A percentile compares a stretch with the other conserved stretches of the same genome.
Conservation (phyloP, 2,113 vertebrate genomes). For the Tor tambroides region DNA sequence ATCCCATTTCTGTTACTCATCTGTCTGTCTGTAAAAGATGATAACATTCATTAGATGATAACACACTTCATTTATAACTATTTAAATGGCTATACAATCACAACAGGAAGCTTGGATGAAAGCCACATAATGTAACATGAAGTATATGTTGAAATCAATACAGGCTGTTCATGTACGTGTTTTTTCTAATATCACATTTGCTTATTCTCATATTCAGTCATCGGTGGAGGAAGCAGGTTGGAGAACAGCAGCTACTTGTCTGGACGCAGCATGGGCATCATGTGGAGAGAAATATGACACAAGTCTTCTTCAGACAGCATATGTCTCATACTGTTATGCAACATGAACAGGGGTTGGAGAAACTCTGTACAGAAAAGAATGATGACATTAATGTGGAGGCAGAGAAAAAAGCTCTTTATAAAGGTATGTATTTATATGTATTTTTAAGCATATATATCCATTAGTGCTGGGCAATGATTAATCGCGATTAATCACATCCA, state of each 20-base stretch:
- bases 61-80: background rate
- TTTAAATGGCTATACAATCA: background rate
- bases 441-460: too few species aligned
- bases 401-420: background rate
- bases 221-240: conserved; percentile 27
- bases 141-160: background rate
- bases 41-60: background rate
- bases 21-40: background rate
- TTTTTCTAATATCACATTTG: background rate
- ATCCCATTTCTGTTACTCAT: conserved; percentile 10
- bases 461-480: too few species aligned
- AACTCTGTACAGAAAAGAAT: background rate
- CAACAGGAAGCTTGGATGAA: conserved; percentile 7
- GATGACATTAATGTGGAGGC: background rate
- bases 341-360: background rate
- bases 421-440: background rate
- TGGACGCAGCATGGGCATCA: conserved; percentile 33
- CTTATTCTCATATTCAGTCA: background rate
- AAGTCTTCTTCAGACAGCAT: conserved; percentile 41
- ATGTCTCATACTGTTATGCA: conserved; percentile 27
- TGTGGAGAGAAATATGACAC: conserved; percentile 30
- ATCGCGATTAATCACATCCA: too few species aligned
- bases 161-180: background rate
- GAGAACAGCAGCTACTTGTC: conserved; percentile 31
- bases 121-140: background rate